Evolutionary conservation across 2,797 vertebrate genomes (phyloP).

Genomic region (Bovichtus variegatus): DNA sequence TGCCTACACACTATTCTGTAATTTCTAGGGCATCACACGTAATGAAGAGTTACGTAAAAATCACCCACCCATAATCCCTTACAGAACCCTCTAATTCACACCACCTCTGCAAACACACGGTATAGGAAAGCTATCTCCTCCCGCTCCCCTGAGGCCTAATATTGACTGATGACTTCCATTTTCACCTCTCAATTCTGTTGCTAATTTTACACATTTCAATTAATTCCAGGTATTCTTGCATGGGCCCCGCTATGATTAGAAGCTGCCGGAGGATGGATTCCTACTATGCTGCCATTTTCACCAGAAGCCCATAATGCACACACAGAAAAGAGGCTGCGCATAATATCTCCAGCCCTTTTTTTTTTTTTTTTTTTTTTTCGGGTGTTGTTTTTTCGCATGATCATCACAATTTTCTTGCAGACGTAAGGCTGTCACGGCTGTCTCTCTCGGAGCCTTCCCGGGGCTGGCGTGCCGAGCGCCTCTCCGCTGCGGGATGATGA

Average conservation of each 20-base stretch:
- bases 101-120: conserved; percentile 36
- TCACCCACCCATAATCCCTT: conserved; percentile 14
- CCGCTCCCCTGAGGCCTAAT: conserved; percentile 60
- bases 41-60: conserved; percentile 21
- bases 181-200: conserved; percentile 68
- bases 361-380: conserved; percentile 9
- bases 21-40: background rate
- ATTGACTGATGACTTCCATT: conserved; percentile 81
- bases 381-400: conserved; percentile 42
- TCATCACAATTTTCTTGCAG: conserved; percentile 72
- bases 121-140: conserved; percentile 38
- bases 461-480: conserved; percentile 28
- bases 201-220: conserved; percentile 81
- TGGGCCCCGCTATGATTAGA: conserved; percentile 55
- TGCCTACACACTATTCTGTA: background rate
- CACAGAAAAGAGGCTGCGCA: background rate
- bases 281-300: background rate
- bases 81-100: conserved; percentile 31
- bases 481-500: conserved; percentile 62
- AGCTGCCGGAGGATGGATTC: conserved; percentile 35
- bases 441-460: conserved; percentile 48
- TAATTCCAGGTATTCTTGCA: conserved; percentile 72
- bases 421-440: conserved; percentile 63
- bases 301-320: background rate
- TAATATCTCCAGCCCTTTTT: conserved; percentile 16